Evolutionary conservation across 92 coral and sea anemone species (phyloP), one percentile per base, ranked within the genome.

Genomic region (Zoanthus gigantus): DNA sequence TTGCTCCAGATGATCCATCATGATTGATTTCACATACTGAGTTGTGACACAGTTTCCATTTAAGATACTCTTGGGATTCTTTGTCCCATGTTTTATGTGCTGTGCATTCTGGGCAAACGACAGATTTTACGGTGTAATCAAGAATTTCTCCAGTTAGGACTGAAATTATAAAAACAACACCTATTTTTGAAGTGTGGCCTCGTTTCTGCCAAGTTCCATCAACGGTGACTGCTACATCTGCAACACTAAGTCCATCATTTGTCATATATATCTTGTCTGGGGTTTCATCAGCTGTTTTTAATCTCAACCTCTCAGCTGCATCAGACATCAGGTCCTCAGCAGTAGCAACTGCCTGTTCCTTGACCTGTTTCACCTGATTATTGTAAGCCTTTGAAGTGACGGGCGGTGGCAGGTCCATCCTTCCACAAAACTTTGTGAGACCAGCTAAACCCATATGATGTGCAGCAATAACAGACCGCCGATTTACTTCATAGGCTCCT

Each of bases 341-440:
- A 85, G 83, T 88, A 61, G 77, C 73, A 46, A 85, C 76, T n/a
- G 82, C 89, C 80, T 79, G 86, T 77, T 77, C 89, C 78, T 93
- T 81, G 76, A 91, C 86, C 74, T 88, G 88, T 15, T 84, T 90
- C n/a, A 90, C 71, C 60, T 91, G 92, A 7, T 91, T 34, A 77
- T 91, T 93, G 91, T 88, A 91, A 29, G 92, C 88, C 58, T 88
- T 93, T 48, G 86, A 82, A 48, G 92, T 93, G 15, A 85, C 90
- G 9, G 96, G 91, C 15, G 94, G 96, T 18, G 92, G 89, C 52
- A 93, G 87, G 78, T 93, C 80, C 96, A 88, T 91, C 66, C 83
- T 82, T 46, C 90, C 94, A 88, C 91, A 91, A 63, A 91, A 91
- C 72, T 90, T 87, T 9, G 89, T 82, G 44, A 86, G 89, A 45